Conservation (phyloP, 1,140 invertebrate genomes). For the Subanguina moxae region DNA sequence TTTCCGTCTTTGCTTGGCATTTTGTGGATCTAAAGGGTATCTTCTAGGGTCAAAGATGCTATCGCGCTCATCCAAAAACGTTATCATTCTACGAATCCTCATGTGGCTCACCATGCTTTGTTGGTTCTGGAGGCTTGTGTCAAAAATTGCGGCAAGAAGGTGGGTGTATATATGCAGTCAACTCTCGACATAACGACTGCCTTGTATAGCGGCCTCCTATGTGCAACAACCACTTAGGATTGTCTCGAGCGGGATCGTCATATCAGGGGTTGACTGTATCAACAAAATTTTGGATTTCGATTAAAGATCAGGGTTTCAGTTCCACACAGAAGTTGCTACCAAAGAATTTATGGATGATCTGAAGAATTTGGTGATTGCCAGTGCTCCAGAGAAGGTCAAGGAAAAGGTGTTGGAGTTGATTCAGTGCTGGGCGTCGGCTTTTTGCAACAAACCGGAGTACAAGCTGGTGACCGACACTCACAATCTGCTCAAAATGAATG, state of each 20-base stretch:
- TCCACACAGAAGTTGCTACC: slow-evolving; percentile 88
- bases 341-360: slow-evolving; percentile 91
- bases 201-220: no score
- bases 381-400: slow-evolving; percentile 60
- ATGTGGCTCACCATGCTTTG: slow-evolving; percentile 56
- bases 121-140: slow-evolving; percentile 85
- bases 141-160: slow-evolving; percentile 83
- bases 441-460: slow-evolving; percentile 82
- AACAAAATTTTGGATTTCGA: no score
- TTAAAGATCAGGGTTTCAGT: slow-evolving; percentile 57
- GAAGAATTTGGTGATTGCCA: slow-evolving; percentile 63
- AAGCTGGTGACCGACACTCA: slow-evolving; percentile 67
- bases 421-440: slow-evolving; percentile 93
- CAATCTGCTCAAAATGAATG: slow-evolving; percentile 53
- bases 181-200: no score
- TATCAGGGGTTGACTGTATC: no score
- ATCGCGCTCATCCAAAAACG: slow-evolving; percentile 51
- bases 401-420: slow-evolving; percentile 86
- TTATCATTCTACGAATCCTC: slow-evolving; percentile 49
- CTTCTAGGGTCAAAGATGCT: slow-evolving; percentile 51
- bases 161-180: no score
- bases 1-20: neutral
- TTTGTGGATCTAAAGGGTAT: neutral
- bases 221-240: no score
- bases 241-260: no score